Evolutionary conservation across 2,113 vertebrate species (phyloP).

Genomic region (Tachysurus vachellii): DNA sequence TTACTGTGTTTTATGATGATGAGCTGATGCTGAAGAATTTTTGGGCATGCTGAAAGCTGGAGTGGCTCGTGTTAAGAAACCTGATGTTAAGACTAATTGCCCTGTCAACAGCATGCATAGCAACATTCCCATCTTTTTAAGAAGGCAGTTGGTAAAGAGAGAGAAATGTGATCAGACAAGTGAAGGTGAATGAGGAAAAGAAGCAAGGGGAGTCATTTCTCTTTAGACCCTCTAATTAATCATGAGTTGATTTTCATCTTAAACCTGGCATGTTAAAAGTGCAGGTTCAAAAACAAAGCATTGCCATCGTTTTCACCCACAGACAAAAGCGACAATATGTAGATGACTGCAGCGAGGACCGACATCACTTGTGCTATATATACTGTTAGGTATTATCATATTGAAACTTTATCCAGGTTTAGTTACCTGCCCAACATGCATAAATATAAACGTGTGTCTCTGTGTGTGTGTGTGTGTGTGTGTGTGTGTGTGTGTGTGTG

Average conservation of each 20-base stretch:
- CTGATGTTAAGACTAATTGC: slow-evolving; percentile 52
- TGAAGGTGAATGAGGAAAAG: slow-evolving; percentile 36
- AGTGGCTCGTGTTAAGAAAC: slow-evolving; percentile 33
- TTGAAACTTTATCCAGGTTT: neutral
- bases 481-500: neutral
- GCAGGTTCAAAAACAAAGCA: neutral
- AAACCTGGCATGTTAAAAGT: neutral
- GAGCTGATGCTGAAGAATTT: slow-evolving; percentile 28
- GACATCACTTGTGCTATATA: neutral
- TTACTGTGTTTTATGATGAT: slow-evolving; percentile 40
- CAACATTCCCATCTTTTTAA: slow-evolving; percentile 48
- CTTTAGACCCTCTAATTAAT: slow-evolving; percentile 8
- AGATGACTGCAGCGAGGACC: neutral
- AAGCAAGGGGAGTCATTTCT: slow-evolving; percentile 3
- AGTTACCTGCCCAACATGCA: neutral
- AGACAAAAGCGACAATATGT: neutral
- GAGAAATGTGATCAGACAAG: slow-evolving; percentile 40
- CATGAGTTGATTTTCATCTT: slow-evolving; percentile 5
- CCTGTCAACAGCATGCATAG: slow-evolving; percentile 50
- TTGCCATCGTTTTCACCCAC: neutral
- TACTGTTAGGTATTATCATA: neutral
- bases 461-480: neutral
- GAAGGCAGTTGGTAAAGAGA: slow-evolving; percentile 31
- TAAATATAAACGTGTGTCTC: too few species aligned
- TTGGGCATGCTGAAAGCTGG: slow-evolving; percentile 26